Conservation (phyloP, 2,797 vertebrate genomes). For the Thalassophryne amazonica region DNA sequence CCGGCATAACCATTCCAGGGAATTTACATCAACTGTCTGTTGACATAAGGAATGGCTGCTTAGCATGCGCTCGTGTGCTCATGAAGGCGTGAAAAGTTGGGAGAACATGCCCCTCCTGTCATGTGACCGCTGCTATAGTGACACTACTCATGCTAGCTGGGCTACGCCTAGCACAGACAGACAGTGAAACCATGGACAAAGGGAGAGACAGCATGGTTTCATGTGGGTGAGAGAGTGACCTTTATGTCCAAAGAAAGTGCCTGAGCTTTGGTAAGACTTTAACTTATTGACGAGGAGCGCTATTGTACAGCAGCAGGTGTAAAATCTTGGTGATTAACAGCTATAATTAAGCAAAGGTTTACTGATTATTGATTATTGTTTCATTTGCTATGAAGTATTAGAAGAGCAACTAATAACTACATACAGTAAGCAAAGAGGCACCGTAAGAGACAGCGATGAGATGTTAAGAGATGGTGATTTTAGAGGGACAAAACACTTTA, state of each 20-base stretch:
- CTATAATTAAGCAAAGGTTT: constrained; percentile 51
- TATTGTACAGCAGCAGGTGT: constrained; percentile 95
- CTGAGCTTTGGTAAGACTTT: constrained; percentile 45
- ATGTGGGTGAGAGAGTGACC: constrained; percentile 66
- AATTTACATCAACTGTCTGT: constrained; percentile 74
- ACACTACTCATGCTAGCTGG: constrained; percentile 73
- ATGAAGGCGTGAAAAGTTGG: constrained; percentile 31
- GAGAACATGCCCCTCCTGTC: constrained; percentile 36
- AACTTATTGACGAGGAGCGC: constrained; percentile 40
- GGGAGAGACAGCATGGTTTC: constrained; percentile 67
- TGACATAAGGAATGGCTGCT: constrained; percentile 56
- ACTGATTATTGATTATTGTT: constrained; percentile 67
- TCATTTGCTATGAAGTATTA: constrained; percentile 94
- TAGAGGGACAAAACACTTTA: constrained; percentile 78
- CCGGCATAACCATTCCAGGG: constrained; percentile 85
- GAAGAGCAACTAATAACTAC: constrained; percentile 77
- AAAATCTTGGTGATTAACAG: constrained; percentile 75
- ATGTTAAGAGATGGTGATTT: constrained; percentile 93
- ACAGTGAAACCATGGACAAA: constrained; percentile 72
- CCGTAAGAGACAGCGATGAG: constrained; percentile 89
- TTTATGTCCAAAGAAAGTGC: constrained; percentile 55
- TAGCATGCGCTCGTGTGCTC: constrained; percentile 70
- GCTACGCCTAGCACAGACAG: constrained; percentile 67
- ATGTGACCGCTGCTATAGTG: constrained; percentile 62
- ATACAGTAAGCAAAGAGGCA: constrained; percentile 88